Evolutionary conservation across 2,797 vertebrate species (phyloP).

Genomic region (Acomys russatus): DNA sequence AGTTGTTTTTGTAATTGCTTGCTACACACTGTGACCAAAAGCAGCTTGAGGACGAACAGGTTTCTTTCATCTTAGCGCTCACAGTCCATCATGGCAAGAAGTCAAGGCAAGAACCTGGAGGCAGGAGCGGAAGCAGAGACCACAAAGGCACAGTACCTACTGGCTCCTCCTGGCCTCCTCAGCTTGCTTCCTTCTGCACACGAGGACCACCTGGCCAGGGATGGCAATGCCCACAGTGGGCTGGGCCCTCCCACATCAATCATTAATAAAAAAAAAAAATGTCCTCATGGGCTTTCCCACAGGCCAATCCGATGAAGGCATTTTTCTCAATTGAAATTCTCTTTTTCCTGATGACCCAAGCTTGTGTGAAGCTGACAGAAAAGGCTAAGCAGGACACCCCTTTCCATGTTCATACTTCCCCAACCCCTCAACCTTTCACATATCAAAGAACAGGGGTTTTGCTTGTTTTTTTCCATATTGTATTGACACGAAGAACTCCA

Average conservation of each 20-base stretch:
- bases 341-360: neutral
- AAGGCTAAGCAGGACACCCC: neutral
- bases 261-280: neutral
- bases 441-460: neutral
- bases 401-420: neutral
- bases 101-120: neutral
- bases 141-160: neutral
- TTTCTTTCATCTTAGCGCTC: neutral
- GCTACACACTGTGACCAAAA: neutral
- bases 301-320: too few relatives aligned
- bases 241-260: neutral
- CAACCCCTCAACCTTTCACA: neutral
- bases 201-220: neutral
- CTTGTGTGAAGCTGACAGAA: neutral
- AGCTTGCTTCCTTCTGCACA: neutral
- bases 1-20: neutral
- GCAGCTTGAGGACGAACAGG: neutral
- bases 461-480: neutral
- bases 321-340: neutral
- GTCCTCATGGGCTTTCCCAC: neutral
- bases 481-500: neutral
- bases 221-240: too few relatives aligned
- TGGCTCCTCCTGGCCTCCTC: neutral
- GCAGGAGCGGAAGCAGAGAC: neutral
- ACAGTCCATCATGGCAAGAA: neutral